Conservation (phyloP, 2,888 invertebrate species). For the Apantesis nais region DNA sequence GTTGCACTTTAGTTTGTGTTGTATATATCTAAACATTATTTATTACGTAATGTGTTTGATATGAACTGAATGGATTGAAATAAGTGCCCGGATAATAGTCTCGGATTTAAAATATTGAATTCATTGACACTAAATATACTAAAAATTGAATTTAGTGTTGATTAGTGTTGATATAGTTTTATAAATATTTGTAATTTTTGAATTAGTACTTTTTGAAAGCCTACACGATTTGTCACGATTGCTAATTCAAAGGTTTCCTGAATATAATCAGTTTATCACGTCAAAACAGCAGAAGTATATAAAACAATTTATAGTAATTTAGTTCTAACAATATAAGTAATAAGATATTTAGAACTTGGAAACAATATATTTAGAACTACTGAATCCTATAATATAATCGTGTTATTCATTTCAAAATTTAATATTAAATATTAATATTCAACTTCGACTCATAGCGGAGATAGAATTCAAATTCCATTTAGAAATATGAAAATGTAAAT, state of each 20-base stretch:
- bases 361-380: slow-evolving; percentile 9
- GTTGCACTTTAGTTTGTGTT: neutral
- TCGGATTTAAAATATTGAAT: neutral
- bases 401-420: neutral
- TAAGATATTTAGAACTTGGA: slow-evolving; percentile 4
- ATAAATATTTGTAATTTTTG: neutral
- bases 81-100: neutral
- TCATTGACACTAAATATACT: neutral
- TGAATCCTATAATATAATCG: too few species aligned
- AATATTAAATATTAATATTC: slow-evolving; percentile 7
- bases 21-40: neutral
- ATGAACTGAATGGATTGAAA: neutral
- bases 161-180: too few species aligned
- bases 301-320: neutral
- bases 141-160: too few species aligned
- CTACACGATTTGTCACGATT: neutral
- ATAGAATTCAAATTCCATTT: slow-evolving; percentile 28
- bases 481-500: slow-evolving; percentile 24
- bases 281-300: too few species aligned
- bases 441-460: slow-evolving; percentile 4
- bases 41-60: too few species aligned
- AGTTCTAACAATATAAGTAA: neutral
- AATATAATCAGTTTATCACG: neutral
- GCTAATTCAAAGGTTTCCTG: neutral
- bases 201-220: neutral